These are phyloP conservation scores for Anas bahamensis DNA, from an alignment of 2,797 vertebrate genomes.

Conservation along the genomic window DNA sequence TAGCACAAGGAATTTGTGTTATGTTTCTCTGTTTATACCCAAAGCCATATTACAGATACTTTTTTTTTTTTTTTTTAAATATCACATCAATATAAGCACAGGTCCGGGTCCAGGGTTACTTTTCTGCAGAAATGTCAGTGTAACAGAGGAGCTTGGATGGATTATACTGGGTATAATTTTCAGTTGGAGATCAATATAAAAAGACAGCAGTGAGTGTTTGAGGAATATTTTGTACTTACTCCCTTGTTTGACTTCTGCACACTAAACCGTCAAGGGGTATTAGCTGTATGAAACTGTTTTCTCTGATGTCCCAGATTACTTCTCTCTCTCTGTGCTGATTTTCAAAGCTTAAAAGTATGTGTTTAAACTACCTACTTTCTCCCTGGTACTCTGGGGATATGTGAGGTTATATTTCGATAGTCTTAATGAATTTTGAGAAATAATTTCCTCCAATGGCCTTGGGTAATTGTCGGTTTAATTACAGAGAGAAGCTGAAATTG, in stretches of 20 bases:
- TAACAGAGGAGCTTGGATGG: background rate
- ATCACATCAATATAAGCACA: background rate
- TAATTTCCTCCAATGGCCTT: conserved; percentile 64
- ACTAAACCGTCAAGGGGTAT: background rate
- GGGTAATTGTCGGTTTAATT: conserved; percentile 73
- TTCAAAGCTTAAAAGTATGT: background rate
- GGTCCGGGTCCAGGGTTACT: background rate
- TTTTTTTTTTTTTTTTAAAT: background rate
- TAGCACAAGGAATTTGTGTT: background rate
- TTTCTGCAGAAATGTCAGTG: background rate
- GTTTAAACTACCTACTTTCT: conserved; percentile 47
- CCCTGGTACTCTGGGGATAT: conserved; percentile 23
- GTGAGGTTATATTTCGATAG: conserved; percentile 48
- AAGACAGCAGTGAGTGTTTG: background rate
- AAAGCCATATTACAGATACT: background rate
- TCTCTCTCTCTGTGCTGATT: background rate
- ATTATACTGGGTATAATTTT: background rate
- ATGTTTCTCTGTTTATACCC: background rate
- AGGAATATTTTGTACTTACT: background rate
- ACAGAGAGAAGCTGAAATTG: conserved; percentile 47
- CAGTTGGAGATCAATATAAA: background rate
- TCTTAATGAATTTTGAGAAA: conserved; percentile 68
- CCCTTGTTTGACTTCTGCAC: conserved; percentile 22
- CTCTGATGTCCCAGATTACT: background rate
- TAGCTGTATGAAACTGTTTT: conserved; percentile 12